Conservation (phyloP, 2,797 vertebrate genomes). For the Uromys caudimaculatus region DNA sequence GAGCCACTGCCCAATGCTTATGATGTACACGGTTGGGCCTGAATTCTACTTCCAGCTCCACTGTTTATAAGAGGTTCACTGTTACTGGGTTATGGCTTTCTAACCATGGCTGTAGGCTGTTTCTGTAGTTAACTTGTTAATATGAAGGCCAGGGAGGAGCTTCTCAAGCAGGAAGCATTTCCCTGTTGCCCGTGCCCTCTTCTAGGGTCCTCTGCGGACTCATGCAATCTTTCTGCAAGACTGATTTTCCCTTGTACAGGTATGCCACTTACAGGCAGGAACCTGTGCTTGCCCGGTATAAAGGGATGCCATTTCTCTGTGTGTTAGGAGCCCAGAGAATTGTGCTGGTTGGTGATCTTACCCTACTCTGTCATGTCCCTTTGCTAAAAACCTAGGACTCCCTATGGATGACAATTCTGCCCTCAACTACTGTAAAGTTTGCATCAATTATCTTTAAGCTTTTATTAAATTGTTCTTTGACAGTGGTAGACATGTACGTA, state of each 20-base stretch:
- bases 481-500: neutral
- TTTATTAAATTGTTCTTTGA: neutral
- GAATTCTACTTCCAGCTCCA: neutral
- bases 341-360: neutral
- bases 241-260: neutral
- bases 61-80: neutral
- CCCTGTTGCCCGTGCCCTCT: neutral
- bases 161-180: neutral
- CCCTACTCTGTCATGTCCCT: neutral
- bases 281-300: neutral
- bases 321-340: neutral
- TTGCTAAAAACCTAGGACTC: constrained; percentile 30
- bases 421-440: neutral
- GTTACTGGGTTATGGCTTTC: constrained; percentile 34
- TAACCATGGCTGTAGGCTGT: neutral
- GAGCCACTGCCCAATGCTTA: neutral
- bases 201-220: neutral
- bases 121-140: constrained; percentile 24
- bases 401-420: neutral
- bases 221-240: neutral
- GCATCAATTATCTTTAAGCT: neutral
- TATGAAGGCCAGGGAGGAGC: neutral
- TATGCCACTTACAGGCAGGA: neutral
- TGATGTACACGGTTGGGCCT: neutral
- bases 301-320: neutral